Conservation (phyloP, 2,797 vertebrate species). For the Pogonophryne albipinna region DNA sequence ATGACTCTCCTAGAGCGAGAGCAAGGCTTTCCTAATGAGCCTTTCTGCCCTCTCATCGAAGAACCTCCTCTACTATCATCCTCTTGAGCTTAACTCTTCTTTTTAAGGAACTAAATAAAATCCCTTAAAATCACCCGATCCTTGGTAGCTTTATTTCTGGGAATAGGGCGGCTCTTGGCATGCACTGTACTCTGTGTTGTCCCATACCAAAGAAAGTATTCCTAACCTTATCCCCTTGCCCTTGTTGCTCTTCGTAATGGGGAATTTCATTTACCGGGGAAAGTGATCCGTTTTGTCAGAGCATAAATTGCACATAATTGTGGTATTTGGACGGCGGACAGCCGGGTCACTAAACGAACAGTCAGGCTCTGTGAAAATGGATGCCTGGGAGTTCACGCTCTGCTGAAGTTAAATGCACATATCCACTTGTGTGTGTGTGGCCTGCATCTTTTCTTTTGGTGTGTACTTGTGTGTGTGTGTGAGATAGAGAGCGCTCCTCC, state of each 20-base stretch:
- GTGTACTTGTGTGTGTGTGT: constrained; percentile 4
- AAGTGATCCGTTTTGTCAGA: constrained; percentile 73
- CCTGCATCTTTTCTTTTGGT: neutral
- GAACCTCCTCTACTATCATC: constrained; percentile 4
- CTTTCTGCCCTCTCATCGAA: constrained; percentile 2
- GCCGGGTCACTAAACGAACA: constrained; percentile 58
- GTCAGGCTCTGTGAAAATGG: constrained; percentile 70
- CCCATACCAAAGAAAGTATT: constrained; percentile 55
- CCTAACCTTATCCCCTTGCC: constrained; percentile 60
- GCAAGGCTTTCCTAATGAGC: constrained; percentile 37
- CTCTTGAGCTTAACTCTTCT: constrained; percentile 6
- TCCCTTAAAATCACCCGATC: constrained; percentile 41
- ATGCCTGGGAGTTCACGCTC: constrained; percentile 74
- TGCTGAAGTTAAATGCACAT: constrained; percentile 56
- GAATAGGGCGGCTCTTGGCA: constrained; percentile 19
- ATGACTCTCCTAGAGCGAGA: constrained; percentile 24
- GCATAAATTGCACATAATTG: constrained; percentile 81
- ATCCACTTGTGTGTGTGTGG: constrained; percentile 34
- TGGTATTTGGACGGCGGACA: constrained; percentile 67
- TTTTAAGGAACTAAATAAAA: constrained; percentile 38
- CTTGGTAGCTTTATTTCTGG: constrained; percentile 41
- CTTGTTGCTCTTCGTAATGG: constrained; percentile 73
- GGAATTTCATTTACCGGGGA: constrained; percentile 75
- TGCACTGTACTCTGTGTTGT: constrained; percentile 18
- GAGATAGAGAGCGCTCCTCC: constrained; percentile 43